phyloP scores from a whole-genome alignment of 2,888 invertebrate species.

The Torymus aiolomorphi region DNA sequence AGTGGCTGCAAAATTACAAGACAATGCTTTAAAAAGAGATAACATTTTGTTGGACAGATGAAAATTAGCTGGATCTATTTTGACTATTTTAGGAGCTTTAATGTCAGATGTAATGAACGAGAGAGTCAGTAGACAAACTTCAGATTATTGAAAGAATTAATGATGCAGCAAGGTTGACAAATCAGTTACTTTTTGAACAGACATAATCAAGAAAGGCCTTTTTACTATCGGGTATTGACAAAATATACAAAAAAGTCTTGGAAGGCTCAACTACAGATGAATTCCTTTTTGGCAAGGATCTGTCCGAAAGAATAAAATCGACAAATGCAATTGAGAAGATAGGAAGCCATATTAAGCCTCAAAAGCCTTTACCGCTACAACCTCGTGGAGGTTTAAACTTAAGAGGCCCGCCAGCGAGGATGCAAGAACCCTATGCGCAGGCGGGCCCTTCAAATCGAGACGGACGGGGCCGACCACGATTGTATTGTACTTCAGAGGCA shows the following conservation, averaged over 20 bases:
- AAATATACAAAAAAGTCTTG: conserved; percentile 38
- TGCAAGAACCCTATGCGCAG: not conserved
- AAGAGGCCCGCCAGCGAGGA: conserved; percentile 1
- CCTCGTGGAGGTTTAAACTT: not conserved
- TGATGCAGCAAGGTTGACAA: conserved; percentile 43
- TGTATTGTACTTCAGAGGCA: not conserved
- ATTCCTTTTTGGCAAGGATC: conserved; percentile 40
- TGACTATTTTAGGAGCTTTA: conserved; percentile 14
- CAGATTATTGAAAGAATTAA: conserved; percentile 21
- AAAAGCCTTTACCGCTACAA: not conserved
- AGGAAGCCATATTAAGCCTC: not conserved
- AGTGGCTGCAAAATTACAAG: no score
- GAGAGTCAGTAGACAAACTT: conserved; percentile 10
- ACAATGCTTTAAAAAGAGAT: not conserved
- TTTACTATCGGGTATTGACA: conserved; percentile 48
- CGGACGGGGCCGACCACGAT: not conserved
- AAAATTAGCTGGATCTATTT: conserved; percentile 26
- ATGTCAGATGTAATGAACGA: conserved; percentile 2
- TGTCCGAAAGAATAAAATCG: conserved; percentile 42
- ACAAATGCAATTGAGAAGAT: conserved; percentile 45
- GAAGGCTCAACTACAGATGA: conserved; percentile 44
- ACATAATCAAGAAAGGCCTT: conserved; percentile 41
- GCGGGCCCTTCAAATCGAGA: not conserved
- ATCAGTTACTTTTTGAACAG: conserved; percentile 38
- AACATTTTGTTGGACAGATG: not conserved